Evolutionary conservation across 2,888 invertebrate genomes (phyloP), one percentile per base, ranked within the genome.

Genomic region (Chymomyza caudatula): DNA sequence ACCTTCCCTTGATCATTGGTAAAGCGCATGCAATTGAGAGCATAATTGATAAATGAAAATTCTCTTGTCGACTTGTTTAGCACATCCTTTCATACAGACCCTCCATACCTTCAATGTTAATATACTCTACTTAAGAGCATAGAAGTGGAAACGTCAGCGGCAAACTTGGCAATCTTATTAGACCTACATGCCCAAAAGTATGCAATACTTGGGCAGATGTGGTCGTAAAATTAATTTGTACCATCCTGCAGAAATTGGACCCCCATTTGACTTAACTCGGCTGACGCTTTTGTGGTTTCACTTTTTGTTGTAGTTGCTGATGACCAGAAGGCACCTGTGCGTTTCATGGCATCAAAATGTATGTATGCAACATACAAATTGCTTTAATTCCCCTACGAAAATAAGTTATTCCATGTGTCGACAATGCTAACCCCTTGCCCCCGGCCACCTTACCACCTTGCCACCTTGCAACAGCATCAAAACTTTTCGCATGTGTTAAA

Each of bases 401-500:
- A 78, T 74, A 79, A 78, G 65, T 78, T 79, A 74, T 78, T 78
- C 80, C 74, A 74, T 74, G 69, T 68, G 68, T 67, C 56, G 54
- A 57, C 47, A 51, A 22, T 51, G 22, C 11, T 37, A 11, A 37
- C 11, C 29, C 29, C 29, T 37, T 37, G 29, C 29, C 29, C 8
- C 29, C 3, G 1, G 11, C 25, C 25, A 4, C n/a, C 25, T 25
- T 25, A 25, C 11, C 29, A 37, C 2, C 29, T 11, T 29, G 3
- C 11, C 29, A 4, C 5, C 29, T 37, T 37, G 29, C 29, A 37
- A 11, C 60, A 60, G 37, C 42, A 52, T 37, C n/a, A 56, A 63
- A 78, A 81, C 72, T 78, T 78, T 78, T 70, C 71, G 70, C 76
- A 74, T 81, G 74, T 74, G 76, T 73, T 76, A 60, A 81, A 60